Conservation (phyloP, 2,113 vertebrate genomes). For the Pungitius pungitius region DNA sequence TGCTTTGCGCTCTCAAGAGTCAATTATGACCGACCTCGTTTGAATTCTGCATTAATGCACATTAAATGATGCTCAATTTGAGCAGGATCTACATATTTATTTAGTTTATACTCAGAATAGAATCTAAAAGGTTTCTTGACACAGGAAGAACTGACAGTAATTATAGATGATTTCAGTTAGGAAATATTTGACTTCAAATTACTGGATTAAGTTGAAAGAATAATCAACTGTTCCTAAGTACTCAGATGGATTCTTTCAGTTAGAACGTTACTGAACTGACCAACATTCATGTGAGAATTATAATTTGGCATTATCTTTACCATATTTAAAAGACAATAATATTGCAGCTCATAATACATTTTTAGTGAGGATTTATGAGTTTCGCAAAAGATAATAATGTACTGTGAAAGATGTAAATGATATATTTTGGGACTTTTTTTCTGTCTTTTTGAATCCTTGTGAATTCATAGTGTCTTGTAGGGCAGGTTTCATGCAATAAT, state of each 20-base stretch:
- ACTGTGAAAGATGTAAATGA: neutral
- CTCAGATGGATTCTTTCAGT: neutral
- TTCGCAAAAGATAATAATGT: neutral
- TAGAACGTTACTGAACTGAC: neutral
- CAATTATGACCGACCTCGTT: constrained; percentile 45
- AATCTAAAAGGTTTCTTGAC: constrained; percentile 44
- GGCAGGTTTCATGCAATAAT: neutral
- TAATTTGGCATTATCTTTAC: neutral
- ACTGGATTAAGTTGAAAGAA: neutral
- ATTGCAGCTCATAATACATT: neutral
- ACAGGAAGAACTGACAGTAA: constrained; percentile 11
- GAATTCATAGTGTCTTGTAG: neutral
- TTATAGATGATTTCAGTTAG: neutral
- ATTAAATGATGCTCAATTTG: constrained; percentile 49
- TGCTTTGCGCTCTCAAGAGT: constrained; percentile 48
- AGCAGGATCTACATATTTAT: constrained; percentile 37
- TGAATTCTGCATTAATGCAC: constrained; percentile 51
- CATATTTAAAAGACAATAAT: neutral
- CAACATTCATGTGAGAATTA: neutral
- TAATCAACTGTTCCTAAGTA: constrained; percentile 3
- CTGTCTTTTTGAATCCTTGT: neutral
- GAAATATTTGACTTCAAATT: constrained; percentile 5
- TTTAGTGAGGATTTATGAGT: neutral
- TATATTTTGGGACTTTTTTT: neutral
- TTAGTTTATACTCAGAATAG: constrained; percentile 24